These are phyloP conservation scores for Bombus superbus DNA, from an alignment of 1,140 invertebrate genomes.

Conservation along the genomic window DNA sequence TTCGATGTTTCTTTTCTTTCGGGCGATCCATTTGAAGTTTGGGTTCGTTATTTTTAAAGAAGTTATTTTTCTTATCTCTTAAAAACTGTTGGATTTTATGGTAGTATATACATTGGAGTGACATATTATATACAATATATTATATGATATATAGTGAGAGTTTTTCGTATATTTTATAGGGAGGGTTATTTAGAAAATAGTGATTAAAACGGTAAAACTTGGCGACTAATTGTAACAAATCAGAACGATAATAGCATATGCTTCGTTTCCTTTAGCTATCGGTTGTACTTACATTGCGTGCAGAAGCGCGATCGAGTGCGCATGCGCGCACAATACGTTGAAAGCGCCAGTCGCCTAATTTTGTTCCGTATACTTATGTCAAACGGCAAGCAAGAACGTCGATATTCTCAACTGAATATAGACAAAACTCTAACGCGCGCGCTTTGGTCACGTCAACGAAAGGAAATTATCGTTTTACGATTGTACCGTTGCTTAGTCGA, in stretches of 20 bases:
- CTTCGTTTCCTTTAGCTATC: conserved; percentile 4
- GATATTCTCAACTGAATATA: conserved; percentile 9
- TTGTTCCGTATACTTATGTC: conserved; percentile 41
- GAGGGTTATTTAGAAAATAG: conserved; percentile 2
- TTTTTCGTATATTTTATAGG: not conserved
- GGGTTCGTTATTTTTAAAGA: not conserved
- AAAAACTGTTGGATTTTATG: not conserved
- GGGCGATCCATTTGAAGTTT: not conserved
- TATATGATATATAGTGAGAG: too few relatives aligned
- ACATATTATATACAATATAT: too few relatives aligned
- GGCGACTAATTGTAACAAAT: conserved; percentile 7
- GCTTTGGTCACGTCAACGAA: not conserved
- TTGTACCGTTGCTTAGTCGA: not conserved
- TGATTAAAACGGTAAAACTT: conserved; percentile 7
- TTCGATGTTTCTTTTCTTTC: not conserved
- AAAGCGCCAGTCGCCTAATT: conserved; percentile 42
- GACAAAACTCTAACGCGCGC: not conserved
- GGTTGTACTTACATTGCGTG: not conserved
- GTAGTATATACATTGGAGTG: not conserved
- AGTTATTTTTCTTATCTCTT: not conserved
- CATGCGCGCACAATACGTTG: conserved; percentile 10
- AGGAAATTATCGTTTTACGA: not conserved
- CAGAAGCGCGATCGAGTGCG: not conserved
- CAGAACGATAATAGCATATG: not conserved
- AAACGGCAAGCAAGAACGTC: conserved; percentile 32